Evolutionary conservation across 2,113 vertebrate species (phyloP).

Genomic region (Prunella fulvescens): DNA sequence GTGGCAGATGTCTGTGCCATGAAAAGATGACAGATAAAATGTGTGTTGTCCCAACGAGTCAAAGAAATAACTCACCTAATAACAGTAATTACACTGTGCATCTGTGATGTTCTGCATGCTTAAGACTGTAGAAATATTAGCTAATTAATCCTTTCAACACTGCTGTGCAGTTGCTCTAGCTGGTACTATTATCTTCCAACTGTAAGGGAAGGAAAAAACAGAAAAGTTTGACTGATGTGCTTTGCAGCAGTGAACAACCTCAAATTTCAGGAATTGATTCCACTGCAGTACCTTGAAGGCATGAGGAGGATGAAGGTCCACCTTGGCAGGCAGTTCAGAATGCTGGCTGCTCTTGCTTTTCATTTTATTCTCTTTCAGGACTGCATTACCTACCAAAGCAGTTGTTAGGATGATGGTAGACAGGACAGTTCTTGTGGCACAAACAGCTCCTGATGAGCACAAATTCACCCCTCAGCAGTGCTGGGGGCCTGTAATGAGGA

Average conservation of each 20-base stretch:
- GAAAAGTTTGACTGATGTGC: not conserved
- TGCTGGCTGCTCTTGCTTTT: not conserved
- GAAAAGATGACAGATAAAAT: conserved; percentile 1
- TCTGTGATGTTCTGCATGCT: conserved; percentile 25
- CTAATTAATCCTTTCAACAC: conserved; percentile 41
- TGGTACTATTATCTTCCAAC: not conserved
- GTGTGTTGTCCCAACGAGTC: conserved; percentile 14
- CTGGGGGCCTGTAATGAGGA: not conserved
- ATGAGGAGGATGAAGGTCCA: not conserved
- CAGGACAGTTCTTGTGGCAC: not conserved
- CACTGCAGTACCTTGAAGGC: not conserved
- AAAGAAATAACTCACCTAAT: conserved; percentile 41
- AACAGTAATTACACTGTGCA: conserved; percentile 25
- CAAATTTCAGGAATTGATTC: not conserved
- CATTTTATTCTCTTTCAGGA: not conserved
- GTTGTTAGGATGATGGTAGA: not conserved
- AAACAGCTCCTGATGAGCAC: not conserved
- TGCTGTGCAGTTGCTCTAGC: conserved; percentile 14
- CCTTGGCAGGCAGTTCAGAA: not conserved
- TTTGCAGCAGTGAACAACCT: not conserved
- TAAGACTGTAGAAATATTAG: conserved; percentile 11
- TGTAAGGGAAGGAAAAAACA: not conserved
- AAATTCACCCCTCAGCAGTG: not conserved
- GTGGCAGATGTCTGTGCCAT: not conserved
- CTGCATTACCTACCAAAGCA: not conserved